phyloP scores from a whole-genome alignment of 2,797 vertebrate species.

The Eulemur albifrons region DNA sequence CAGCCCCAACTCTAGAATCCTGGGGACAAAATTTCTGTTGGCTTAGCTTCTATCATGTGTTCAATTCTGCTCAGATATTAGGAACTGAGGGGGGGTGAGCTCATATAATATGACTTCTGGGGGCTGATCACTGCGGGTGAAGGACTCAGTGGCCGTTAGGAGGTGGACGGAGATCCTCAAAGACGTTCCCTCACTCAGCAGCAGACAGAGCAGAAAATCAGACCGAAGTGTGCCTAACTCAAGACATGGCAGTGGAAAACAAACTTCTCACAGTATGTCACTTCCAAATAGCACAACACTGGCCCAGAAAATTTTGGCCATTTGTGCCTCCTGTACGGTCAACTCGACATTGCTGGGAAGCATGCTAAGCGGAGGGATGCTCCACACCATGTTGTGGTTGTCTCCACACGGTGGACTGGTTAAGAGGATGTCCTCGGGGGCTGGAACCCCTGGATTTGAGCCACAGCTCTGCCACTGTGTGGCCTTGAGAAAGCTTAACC shows the following conservation, averaged over 20 bases:
- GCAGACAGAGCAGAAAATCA: neutral
- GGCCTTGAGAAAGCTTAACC: neutral
- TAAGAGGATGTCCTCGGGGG: neutral
- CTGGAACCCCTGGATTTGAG: neutral
- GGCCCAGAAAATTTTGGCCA: neutral
- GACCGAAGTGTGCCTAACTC: neutral
- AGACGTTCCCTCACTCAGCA: neutral
- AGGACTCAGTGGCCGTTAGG: neutral
- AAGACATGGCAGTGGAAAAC: too few species aligned
- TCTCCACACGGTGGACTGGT: neutral
- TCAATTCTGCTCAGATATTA: neutral
- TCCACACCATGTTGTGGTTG: neutral
- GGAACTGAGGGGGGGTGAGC: neutral
- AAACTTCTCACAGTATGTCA: neutral
- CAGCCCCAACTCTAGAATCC: neutral
- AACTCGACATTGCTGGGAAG: neutral
- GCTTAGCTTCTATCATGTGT: neutral
- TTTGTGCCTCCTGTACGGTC: neutral
- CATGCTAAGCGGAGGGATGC: fast-evolving
- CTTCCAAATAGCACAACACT: neutral
- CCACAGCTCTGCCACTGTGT: neutral
- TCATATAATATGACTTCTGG: neutral
- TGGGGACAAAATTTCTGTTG: neutral
- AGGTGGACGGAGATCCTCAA: neutral
- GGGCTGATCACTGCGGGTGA: neutral